A percentile compares a stretch with the other conserved stretches of the same genome.
Evolutionary conservation across 2,113 vertebrate species (phyloP).

Genomic region (pig (Sus scrofa)): DNA sequence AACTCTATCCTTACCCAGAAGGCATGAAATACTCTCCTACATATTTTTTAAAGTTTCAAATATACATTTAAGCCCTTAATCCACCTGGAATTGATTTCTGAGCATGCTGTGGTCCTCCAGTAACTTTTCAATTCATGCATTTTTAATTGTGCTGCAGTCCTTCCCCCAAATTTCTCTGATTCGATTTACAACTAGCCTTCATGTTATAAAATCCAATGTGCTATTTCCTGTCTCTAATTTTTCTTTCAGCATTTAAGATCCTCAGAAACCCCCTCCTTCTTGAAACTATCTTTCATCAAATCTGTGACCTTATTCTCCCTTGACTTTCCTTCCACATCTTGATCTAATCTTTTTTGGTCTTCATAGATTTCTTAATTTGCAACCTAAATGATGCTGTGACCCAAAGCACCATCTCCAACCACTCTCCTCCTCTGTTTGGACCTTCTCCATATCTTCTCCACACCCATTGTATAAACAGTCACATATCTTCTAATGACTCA

Average conservation of each 20-base stretch:
- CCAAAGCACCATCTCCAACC: neutral
- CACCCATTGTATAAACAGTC: neutral
- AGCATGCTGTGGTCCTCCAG: neutral
- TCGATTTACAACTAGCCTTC: neutral
- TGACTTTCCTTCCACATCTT: neutral
- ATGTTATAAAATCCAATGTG: neutral
- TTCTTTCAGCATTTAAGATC: slow-evolving; percentile 7
- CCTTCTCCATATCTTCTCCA: neutral
- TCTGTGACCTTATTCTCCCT: neutral
- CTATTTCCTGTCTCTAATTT: neutral
- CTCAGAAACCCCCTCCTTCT: neutral
- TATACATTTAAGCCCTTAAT: neutral
- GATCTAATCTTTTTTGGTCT: neutral
- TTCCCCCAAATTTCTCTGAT: neutral
- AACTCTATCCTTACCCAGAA: neutral
- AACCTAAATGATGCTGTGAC: neutral
- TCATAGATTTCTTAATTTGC: neutral
- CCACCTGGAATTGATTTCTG: slow-evolving; percentile 42
- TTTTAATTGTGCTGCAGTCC: neutral
- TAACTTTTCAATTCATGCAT: neutral
- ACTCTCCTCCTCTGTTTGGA: neutral
- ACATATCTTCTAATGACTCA: neutral
- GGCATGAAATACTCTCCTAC: neutral
- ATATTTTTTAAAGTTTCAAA: slow-evolving; percentile 23
- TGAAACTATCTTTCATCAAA: neutral